These are phyloP conservation scores for Bhutanitis thaidina DNA, from an alignment of 2,888 invertebrate genomes.

Conservation along the genomic window DNA sequence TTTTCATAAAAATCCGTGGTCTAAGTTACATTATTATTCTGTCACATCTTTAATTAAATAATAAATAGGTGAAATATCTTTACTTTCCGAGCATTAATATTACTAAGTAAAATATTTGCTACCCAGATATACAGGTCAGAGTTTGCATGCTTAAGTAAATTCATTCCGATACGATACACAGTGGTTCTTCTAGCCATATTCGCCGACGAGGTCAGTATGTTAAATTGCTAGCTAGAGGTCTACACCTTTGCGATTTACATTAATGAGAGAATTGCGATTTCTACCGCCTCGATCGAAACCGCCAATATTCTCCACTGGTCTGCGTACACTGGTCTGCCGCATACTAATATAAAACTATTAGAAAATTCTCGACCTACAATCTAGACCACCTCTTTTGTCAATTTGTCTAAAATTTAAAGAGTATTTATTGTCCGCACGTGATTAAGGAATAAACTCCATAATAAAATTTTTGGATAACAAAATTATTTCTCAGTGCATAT, in stretches of 20 bases:
- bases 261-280: conserved; percentile 67
- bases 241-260: conserved; percentile 57
- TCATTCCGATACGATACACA: conserved; percentile 18
- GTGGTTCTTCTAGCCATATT: conserved; percentile 38
- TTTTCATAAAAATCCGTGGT: no score
- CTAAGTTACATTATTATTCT: no score
- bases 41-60: no score
- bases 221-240: conserved; percentile 44
- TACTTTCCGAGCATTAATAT: no score
- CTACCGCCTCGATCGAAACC: conserved; percentile 53
- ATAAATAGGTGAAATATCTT: no score
- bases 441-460: not conserved
- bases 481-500: not conserved
- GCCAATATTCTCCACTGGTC: conserved; percentile 34
- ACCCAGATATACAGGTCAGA: no score
- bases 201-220: conserved; percentile 65
- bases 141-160: no score
- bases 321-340: conserved; percentile 44
- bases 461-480: not conserved
- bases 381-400: not conserved
- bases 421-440: not conserved
- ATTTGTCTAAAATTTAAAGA: not conserved
- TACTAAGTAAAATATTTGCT: no score
- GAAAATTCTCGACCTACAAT: not conserved
- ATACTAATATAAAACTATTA: conserved; percentile 41